phyloP scores from a whole-genome alignment of 2,888 invertebrate genomes.

The Morpho achilles region DNA sequence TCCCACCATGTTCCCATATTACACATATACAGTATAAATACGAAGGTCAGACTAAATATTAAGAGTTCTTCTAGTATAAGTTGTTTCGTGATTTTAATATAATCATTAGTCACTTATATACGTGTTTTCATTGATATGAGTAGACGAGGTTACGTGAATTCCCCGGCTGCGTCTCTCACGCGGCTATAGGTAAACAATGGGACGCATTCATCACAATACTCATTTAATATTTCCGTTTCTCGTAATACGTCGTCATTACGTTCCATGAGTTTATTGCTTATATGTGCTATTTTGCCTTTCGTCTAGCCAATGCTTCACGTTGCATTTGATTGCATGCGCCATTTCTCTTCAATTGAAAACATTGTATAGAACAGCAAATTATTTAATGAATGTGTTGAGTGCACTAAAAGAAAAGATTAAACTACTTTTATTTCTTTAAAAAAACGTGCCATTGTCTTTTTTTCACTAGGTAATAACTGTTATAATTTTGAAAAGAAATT shows the following conservation, averaged over 20 bases:
- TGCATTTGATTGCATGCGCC: slow-evolving; percentile 45
- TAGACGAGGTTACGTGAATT: slow-evolving; percentile 19
- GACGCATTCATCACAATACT: slow-evolving; percentile 45
- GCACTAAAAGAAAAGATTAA: no score
- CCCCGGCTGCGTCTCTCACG: slow-evolving; percentile 28
- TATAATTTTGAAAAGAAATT: no score
- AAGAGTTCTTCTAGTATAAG: no score
- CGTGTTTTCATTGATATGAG: no score
- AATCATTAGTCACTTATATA: neutral
- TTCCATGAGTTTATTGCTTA: slow-evolving; percentile 41
- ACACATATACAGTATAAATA: no score
- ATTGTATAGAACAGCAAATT: neutral
- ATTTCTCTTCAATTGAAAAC: slow-evolving; percentile 17
- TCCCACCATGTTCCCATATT: no score
- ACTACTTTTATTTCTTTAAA: no score
- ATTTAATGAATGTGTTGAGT: no score
- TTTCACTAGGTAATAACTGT: no score
- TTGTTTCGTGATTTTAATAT: neutral
- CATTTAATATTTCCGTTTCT: slow-evolving; percentile 57
- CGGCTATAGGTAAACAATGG: slow-evolving; percentile 44
- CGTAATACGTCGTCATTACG: slow-evolving; percentile 42
- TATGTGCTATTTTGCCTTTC: slow-evolving; percentile 50
- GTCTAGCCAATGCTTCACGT: slow-evolving; percentile 41
- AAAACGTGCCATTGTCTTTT: no score
- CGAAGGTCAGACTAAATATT: no score